These are phyloP conservation scores for Nebria ingens DNA, from an alignment of 1,140 invertebrate genomes.

Conservation along the genomic window DNA sequence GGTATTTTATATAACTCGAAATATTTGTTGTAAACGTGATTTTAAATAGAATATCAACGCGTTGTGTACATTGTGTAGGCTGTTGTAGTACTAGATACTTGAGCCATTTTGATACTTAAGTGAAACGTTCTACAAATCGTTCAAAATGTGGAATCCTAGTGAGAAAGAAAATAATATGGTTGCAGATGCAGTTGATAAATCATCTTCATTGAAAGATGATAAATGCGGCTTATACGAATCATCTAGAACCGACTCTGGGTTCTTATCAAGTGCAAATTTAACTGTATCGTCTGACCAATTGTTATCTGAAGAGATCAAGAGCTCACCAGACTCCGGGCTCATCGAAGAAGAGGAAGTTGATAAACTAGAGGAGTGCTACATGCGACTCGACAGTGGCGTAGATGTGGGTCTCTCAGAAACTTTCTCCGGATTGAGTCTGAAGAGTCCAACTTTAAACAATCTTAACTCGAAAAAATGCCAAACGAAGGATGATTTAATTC, in stretches of 20 bases:
- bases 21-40: background rate
- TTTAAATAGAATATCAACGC: background rate
- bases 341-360: slow-evolving; percentile 3
- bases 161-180: slow-evolving; percentile 16
- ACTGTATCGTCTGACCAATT: slow-evolving; percentile 29
- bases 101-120: background rate
- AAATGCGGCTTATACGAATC: slow-evolving; percentile 23
- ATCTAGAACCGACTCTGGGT: slow-evolving; percentile 38
- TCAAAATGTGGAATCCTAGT: slow-evolving; percentile 16
- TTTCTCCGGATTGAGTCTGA: slow-evolving; percentile 40
- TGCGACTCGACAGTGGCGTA: slow-evolving; percentile 41
- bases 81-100: no score
- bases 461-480: slow-evolving; percentile 25
- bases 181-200: slow-evolving; percentile 24
- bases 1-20: background rate
- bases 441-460: slow-evolving; percentile 29
- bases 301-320: slow-evolving; percentile 13
- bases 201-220: slow-evolving; percentile 18
- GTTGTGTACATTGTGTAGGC: background rate
- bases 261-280: slow-evolving; percentile 42
- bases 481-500: slow-evolving; percentile 14
- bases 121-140: background rate
- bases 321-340: slow-evolving; percentile 11
- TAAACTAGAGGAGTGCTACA: slow-evolving; percentile 24
- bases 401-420: slow-evolving; percentile 40